Evolutionary conservation across 1,140 invertebrate genomes (phyloP), one percentile per base, ranked within the genome.

Genomic region (Battus philenor): DNA sequence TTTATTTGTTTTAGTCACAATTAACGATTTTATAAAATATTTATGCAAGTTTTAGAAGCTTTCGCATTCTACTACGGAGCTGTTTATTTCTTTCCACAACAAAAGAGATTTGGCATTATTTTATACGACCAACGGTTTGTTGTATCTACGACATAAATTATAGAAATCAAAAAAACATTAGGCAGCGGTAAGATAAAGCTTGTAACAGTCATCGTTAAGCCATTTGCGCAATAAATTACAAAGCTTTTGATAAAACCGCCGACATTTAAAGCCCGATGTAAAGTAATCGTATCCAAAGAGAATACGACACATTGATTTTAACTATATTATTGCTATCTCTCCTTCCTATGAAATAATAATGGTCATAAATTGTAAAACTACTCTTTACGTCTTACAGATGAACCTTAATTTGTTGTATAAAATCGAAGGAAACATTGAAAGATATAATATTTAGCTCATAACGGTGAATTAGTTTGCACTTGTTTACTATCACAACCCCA

Each of bases 401-500:
- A n/a, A n/a, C n/a, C n/a, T n/a, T n/a, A n/a, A n/a, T n/a, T n/a
- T n/a, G n/a, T n/a, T n/a, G n/a, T n/a, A n/a, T n/a, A n/a, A n/a
- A n/a, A n/a, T n/a, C n/a, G n/a, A n/a, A n/a, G n/a, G n/a, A n/a
- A n/a, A n/a, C n/a, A n/a, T n/a, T n/a, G 26, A 9, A 2, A 4
- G 18, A n/a, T 17, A 6, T 20, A 10, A 11, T 17, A 10, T 20
- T 34, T 1, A 43, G 50, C 73, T 70, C 45, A 60, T 72, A 59
- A 71, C 67, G 68, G 65, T 63, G 68, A 79, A 80, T 75, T 63
- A 72, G 67, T 70, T 59, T 52, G 68, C 65, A 79, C 68, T 83
- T 83, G 73, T 81, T 83, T 81, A 70, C 77, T 53, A 71, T 70
- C 53, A 50, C 59, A 48, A 71, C 74, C 80, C 77, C 63, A 68